Conservation (phyloP, 2,113 vertebrate species). For the Antidorcas marsupialis region DNA sequence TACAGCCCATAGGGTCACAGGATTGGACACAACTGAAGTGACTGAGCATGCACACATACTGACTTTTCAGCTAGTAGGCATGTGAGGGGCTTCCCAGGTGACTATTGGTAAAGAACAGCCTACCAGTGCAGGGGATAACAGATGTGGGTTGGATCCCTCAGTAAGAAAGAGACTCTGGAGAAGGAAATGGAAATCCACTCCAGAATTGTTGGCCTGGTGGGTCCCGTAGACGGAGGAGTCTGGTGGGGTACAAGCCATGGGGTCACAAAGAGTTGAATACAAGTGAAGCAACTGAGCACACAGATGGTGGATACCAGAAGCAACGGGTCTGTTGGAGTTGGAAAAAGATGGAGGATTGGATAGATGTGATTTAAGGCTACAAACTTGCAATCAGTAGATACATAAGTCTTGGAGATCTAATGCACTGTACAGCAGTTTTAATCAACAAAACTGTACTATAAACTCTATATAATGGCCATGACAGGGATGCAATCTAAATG, state of each 20-base stretch:
- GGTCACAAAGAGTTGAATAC: not conserved
- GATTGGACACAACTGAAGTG: not conserved
- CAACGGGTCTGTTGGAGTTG: not conserved
- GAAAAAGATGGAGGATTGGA: not conserved
- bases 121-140: not conserved
- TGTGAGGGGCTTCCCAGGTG: not conserved
- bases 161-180: not conserved
- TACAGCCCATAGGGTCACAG: not conserved
- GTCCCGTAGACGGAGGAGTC: not conserved
- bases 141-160: not conserved
- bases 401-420: not conserved
- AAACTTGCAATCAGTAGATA: not conserved
- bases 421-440: not conserved
- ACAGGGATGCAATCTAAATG: not conserved
- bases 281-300: not conserved
- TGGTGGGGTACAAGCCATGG: not conserved
- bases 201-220: not conserved
- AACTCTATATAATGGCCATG: not conserved
- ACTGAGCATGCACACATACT: not conserved
- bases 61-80: not conserved
- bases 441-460: not conserved
- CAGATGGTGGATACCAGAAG: not conserved
- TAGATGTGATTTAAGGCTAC: not conserved
- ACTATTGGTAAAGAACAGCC: rapidly evolving
- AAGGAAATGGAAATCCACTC: not conserved